Evolutionary conservation across 2,113 vertebrate genomes (phyloP).

Genomic region (Serilophus lunatus): DNA sequence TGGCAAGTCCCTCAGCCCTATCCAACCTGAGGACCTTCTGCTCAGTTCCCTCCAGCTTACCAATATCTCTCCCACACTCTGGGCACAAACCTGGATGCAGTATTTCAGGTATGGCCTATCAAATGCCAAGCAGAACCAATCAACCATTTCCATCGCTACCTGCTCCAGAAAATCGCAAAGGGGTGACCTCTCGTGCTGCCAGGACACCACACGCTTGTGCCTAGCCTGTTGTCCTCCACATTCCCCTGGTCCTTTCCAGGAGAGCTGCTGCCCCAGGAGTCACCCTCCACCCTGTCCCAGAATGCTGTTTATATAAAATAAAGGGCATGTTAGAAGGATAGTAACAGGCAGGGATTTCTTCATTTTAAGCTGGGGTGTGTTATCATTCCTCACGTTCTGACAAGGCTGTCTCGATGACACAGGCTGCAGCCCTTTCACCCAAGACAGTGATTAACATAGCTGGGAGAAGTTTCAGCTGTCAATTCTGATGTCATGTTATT

Average conservation of each 20-base stretch:
- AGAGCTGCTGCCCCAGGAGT: neutral
- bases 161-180: neutral
- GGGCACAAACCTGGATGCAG: neutral
- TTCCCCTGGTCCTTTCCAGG: neutral
- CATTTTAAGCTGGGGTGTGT: neutral
- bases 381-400: neutral
- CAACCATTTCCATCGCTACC: neutral
- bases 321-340: neutral
- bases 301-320: neutral
- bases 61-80: neutral
- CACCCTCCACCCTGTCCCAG: neutral
- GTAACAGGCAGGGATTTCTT: neutral
- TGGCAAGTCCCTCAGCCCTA: neutral
- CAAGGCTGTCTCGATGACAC: neutral
- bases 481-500: neutral
- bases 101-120: neutral
- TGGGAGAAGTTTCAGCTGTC: neutral
- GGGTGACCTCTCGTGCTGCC: neutral
- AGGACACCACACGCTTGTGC: accelerated
- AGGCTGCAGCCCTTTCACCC: neutral
- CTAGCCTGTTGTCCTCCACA: neutral
- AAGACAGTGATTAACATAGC: neutral
- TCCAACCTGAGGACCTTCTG: neutral
- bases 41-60: neutral
- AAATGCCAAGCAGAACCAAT: neutral